Evolutionary conservation across 2,797 vertebrate genomes (phyloP).

Genomic region (Sebastes cheni): DNA sequence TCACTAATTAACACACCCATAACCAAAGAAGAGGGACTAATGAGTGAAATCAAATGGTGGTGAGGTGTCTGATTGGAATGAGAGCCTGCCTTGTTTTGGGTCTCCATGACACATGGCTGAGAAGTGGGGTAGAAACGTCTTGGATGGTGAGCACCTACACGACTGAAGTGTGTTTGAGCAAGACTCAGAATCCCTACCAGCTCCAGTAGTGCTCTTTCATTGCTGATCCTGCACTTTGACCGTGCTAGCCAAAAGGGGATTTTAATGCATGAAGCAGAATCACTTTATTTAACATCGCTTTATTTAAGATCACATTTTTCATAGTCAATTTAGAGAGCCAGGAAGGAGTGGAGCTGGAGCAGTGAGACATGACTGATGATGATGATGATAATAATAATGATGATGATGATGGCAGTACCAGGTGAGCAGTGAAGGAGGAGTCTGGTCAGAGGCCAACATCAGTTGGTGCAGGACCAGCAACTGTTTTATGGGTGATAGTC

Average conservation of each 20-base stretch:
- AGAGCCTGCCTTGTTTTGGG: neutral
- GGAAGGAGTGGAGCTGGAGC: neutral
- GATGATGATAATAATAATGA: neutral
- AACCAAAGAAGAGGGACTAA: neutral
- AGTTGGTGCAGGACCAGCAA: neutral
- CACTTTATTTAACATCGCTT: neutral
- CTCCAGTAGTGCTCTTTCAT: neutral
- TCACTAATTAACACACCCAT: neutral
- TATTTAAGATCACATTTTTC: neutral
- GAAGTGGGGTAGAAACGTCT: neutral
- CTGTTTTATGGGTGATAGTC: neutral
- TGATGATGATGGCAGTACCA: neutral
- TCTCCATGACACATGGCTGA: neutral
- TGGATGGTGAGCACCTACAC: neutral
- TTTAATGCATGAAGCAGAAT: neutral
- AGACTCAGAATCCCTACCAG: neutral
- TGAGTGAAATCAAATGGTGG: constrained; percentile 10
- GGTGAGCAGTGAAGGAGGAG: neutral
- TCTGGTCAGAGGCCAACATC: neutral
- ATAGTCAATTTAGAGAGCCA: neutral
- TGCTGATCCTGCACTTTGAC: neutral
- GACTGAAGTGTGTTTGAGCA: neutral
- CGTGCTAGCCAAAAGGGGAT: neutral
- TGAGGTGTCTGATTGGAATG: constrained; percentile 5
- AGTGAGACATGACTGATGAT: neutral